These are phyloP conservation scores for Agrypnia vestita DNA, from an alignment of 1,140 invertebrate species.

Conservation along the genomic window DNA sequence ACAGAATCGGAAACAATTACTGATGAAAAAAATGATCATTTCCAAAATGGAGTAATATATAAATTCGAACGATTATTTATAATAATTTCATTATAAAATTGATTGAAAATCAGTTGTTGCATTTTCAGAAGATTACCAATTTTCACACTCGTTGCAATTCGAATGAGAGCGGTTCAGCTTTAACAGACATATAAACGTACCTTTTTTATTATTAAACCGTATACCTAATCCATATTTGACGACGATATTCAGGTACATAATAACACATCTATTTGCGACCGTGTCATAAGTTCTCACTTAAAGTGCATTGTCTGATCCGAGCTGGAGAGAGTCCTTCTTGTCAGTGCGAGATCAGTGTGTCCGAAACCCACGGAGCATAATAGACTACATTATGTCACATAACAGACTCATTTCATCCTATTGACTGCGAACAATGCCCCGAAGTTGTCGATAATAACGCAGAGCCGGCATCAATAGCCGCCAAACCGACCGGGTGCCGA, in stretches of 20 bases:
- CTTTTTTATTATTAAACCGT: too few species aligned
- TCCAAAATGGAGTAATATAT: too few species aligned
- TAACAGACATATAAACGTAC: too few species aligned
- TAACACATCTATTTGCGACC: background rate
- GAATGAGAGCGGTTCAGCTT: too few species aligned
- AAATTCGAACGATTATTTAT: too few species aligned
- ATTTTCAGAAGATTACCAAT: too few species aligned
- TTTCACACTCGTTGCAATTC: too few species aligned
- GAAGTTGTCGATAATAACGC: slow-evolving; percentile 43
- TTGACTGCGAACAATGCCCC: slow-evolving; percentile 48
- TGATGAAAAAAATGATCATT: too few species aligned
- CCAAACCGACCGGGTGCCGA: slow-evolving; percentile 6
- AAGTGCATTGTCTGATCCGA: background rate
- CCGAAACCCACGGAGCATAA: slow-evolving; percentile 40
- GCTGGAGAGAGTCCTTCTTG: background rate
- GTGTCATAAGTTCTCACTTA: slow-evolving; percentile 29
- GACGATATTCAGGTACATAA: background rate
- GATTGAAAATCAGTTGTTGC: too few species aligned
- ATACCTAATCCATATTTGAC: too few species aligned
- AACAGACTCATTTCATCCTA: slow-evolving; percentile 57
- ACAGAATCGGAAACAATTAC: too few species aligned
- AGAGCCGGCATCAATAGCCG: background rate
- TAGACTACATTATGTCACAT: slow-evolving; percentile 52
- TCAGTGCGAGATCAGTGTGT: background rate
- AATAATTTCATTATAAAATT: too few species aligned